Evolutionary conservation across 1,140 invertebrate species (phyloP).

Genomic region (Zaprionus vittiger): DNA sequence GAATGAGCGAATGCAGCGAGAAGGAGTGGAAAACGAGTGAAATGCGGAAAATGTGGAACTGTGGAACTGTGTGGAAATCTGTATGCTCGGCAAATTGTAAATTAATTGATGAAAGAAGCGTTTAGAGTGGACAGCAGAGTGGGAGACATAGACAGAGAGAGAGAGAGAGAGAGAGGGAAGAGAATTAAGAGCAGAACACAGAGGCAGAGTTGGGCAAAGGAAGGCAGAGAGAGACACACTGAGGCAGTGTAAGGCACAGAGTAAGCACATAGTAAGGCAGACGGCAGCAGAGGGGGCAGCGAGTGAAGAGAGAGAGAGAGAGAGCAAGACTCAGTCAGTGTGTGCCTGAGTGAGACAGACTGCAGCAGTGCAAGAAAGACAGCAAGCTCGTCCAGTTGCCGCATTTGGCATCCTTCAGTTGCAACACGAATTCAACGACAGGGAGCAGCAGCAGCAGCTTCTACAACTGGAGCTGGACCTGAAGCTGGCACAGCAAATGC

Average conservation of each 20-base stretch:
- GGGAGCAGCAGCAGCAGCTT: background rate
- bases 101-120: conserved; percentile 78
- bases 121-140: conserved; percentile 51
- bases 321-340: background rate
- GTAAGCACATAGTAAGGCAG: conserved; percentile 1
- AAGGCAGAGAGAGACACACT: background rate
- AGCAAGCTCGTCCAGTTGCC: conserved; percentile 12
- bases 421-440: conserved; percentile 23
- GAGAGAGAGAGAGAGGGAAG: background rate
- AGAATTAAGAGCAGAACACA: background rate
- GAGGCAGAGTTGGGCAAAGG: conserved; percentile 1
- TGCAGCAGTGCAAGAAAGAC: conserved; percentile 8
- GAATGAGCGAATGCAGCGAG: conserved; percentile 25
- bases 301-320: conserved; percentile 11
- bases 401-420: conserved; percentile 65
- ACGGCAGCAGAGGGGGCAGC: background rate
- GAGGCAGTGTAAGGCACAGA: conserved; percentile 3
- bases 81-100: conserved; percentile 76
- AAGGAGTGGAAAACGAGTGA: conserved; percentile 9
- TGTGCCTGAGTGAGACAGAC: background rate
- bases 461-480: background rate
- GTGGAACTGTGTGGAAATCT: conserved; percentile 65
- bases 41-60: conserved; percentile 29
- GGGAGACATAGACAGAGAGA: background rate
- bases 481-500: conserved; percentile 9